Base-by-base conservation (phyloP, 2,888 invertebrate species). In the Alsophila aescularia region DNA sequence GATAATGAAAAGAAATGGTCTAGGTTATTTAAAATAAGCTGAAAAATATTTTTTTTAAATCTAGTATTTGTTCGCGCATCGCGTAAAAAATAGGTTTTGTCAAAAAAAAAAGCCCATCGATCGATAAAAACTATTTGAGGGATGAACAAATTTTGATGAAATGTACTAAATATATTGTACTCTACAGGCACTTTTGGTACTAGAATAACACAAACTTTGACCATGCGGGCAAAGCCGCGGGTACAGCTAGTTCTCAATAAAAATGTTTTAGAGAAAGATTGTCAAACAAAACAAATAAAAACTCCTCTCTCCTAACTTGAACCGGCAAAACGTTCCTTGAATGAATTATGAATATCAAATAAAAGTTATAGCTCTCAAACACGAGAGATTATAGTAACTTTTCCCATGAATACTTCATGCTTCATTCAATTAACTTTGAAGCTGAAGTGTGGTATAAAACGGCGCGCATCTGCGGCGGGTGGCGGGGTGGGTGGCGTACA, bases 371-470 rank as follows among this genome's bases (percentile, higher is more conserved):
- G 31, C 41, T n/a, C 35, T 35, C 43, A 40, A 45, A 44, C 14
- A 13, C 34, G 39, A 10, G 37, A 49, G 34, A 55, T 50, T 44
- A 50, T 29, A 13, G 27, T 24, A 49, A 55, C 44, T 54, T 57
- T 58, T 52, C 43, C 49, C 36, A 54, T 62, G 59, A 62, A 62
- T 59, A 59, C 52, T 62, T 57, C 27, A 59, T 58, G 52, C 13
- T 54, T 57, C 44, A 56, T 56, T 52, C 56, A 59, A 57, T 53
- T 42, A 47, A 48, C 43, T 39, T 15, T 18, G 31, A 6, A 21
- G 31, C 24, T 18, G 42, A 34, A 53, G 24, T 36, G 29, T 34
- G 41, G 40, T 36, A 31, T 31, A 37, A 16, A 29, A n/a, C 37
- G 13, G 13, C 41, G 35, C 18, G 24, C 27, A 10, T 29, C 29